Evolutionary conservation across 2,797 vertebrate genomes (phyloP), one percentile per base, ranked within the genome.

Genomic region (Discoglossus pictus): DNA sequence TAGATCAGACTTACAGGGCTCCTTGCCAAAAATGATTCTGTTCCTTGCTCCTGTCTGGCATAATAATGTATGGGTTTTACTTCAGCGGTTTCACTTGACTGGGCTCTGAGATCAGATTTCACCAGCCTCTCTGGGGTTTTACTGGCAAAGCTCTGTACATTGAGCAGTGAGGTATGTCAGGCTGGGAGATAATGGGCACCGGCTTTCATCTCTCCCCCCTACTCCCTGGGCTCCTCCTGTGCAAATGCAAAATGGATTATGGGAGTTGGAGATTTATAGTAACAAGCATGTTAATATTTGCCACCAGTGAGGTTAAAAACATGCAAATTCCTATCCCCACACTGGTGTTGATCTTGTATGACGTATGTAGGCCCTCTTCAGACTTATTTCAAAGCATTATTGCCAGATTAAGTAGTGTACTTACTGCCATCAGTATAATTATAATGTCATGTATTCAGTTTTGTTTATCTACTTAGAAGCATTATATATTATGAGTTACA

Each of bases 61-160:
- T 43, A 17, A 59, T 44, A 59, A 59, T 43, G 9, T 15, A 59
- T 31, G 13, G 38, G 55, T 16, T 59, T 59, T 59, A 12, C 55
- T 59, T 59, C 20, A 15, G 20, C n/a, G 39, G 55, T 59, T 59
- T 59, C 55, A 73, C 47, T 20, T 3, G 62, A 51, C 68, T 76
- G 1, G 36, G 21, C 35, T 27, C 24, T 35, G 50, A 23, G 16
- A 65, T 43, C 13, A 44, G 16, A 35, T 42, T 20, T 23, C 13
- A 38, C 17, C 11, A 27, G 10, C 8, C 34, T 27, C 46, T 36
- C 18, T 8, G 25, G 50, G 16, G 15, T 25, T 52, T 15, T 48
- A 54, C 55, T 72, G 24, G 55, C 55, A 18, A 27, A 43, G 40
- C 55, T 16, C 38, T 59, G 40, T 25, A 31, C 55, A 43, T 16